These are phyloP conservation scores for Pterophyllum scalare DNA, from an alignment of 2,113 vertebrate species.

Conservation along the genomic window DNA sequence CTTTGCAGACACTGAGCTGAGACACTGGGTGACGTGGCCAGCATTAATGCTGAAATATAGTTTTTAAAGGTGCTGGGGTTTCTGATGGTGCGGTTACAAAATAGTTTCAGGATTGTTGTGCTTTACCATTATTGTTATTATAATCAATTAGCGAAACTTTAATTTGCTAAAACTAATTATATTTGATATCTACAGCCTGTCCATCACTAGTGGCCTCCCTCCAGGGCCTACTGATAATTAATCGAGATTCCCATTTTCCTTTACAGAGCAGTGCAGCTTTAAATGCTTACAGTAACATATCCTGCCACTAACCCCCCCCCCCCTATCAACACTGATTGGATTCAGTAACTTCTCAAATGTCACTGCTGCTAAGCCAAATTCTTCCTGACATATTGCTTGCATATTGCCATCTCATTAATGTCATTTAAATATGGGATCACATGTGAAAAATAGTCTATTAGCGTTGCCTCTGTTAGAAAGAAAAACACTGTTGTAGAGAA, in stretches of 20 bases:
- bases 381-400: constrained; percentile 3
- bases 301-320: accelerated
- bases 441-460: neutral
- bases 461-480: neutral
- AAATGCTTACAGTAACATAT: neutral
- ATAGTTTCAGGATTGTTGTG: neutral
- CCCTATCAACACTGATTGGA: neutral
- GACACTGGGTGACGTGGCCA: no score
- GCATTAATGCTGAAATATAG: neutral
- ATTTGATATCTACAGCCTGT: no score
- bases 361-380: neutral
- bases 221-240: no score
- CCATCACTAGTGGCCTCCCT: no score
- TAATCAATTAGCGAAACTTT: no score
- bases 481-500: neutral
- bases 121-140: neutral
- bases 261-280: neutral
- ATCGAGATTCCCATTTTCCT: neutral
- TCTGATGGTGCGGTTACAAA: neutral
- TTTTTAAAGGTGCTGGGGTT: neutral
- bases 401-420: constrained; percentile 13
- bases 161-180: no score
- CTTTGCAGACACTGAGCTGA: neutral
- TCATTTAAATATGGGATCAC: neutral
- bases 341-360: neutral